Conservation (phyloP, 1,140 invertebrate genomes). For the Drosophila micromelanica region DNA sequence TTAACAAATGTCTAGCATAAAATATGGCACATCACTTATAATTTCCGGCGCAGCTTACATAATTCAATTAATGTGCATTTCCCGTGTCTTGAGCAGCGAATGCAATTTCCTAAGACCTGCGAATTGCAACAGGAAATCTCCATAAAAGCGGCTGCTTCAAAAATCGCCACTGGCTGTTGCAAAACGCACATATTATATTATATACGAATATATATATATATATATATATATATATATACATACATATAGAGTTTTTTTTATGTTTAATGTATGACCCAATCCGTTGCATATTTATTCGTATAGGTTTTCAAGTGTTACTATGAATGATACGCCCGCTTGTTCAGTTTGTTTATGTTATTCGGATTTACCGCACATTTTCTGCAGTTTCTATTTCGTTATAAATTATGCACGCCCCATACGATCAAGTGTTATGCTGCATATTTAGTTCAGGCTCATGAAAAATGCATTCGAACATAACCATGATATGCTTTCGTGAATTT, state of each 20-base stretch:
- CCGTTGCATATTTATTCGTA: slow-evolving; percentile 37
- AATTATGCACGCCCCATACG: slow-evolving; percentile 40
- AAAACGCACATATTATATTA: slow-evolving; percentile 23
- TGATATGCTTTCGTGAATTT: slow-evolving; percentile 36
- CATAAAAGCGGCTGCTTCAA: slow-evolving; percentile 32
- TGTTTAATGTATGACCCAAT: slow-evolving; percentile 31
- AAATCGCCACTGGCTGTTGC: slow-evolving; percentile 45
- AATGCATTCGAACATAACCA: slow-evolving; percentile 46
- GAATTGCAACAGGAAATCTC: slow-evolving; percentile 52
- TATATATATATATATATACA: slow-evolving; percentile 1
- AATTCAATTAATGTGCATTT: slow-evolving; percentile 78
- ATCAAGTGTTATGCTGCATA: slow-evolving; percentile 18
- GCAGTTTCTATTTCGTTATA: background rate
- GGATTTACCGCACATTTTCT: slow-evolving; percentile 1
- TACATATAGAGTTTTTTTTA: slow-evolving; percentile 3
- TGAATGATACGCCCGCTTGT: slow-evolving; percentile 35
- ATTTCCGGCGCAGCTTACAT: slow-evolving; percentile 71
- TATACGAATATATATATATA: background rate
- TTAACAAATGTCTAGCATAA: slow-evolving; percentile 53
- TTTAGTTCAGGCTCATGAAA: slow-evolving; percentile 43
- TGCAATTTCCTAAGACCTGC: slow-evolving; percentile 43
- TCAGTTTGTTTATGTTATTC: slow-evolving; percentile 14
- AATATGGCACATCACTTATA: slow-evolving; percentile 80
- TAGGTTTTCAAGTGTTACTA: slow-evolving; percentile 28
- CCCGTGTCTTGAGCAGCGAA: slow-evolving; percentile 46